Evolutionary conservation across 2,113 vertebrate species (phyloP).

Genomic region (Rhynchomys soricoides): DNA sequence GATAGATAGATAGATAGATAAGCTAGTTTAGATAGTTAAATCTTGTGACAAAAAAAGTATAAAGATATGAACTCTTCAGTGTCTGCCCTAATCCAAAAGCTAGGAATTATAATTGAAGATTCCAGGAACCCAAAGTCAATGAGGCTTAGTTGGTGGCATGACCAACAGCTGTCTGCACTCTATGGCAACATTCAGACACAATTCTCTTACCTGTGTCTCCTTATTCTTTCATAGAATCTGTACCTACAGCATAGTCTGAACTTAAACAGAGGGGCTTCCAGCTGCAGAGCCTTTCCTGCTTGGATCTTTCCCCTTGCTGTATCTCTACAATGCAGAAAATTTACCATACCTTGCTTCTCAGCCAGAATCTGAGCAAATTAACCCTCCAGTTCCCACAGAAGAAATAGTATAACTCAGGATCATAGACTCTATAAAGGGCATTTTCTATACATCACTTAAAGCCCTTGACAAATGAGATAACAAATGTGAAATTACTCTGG

Average conservation of each 20-base stretch:
- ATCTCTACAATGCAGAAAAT: not conserved
- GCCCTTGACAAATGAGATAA: not conserved
- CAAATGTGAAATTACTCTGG: not conserved
- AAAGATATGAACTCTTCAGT: not conserved
- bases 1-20: not conserved
- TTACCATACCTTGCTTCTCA: not conserved
- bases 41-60: not conserved
- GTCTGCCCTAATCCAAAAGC: not conserved
- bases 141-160: not conserved
- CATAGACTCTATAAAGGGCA: not conserved
- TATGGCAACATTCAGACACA: not conserved
- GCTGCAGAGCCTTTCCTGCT: not conserved
- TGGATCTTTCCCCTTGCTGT: not conserved
- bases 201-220: not conserved
- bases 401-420: not conserved
- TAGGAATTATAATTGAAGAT: not conserved
- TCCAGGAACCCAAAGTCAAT: not conserved
- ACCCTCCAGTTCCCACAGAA: not conserved
- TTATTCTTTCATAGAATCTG: conserved; percentile 8
- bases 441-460: conserved; percentile 33
- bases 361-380: not conserved
- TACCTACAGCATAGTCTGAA: not conserved
- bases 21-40: not conserved
- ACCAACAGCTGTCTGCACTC: not conserved
- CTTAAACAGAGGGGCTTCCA: not conserved